phyloP scores from a whole-genome alignment of 2,797 vertebrate species.

The Caiman crocodilus region DNA sequence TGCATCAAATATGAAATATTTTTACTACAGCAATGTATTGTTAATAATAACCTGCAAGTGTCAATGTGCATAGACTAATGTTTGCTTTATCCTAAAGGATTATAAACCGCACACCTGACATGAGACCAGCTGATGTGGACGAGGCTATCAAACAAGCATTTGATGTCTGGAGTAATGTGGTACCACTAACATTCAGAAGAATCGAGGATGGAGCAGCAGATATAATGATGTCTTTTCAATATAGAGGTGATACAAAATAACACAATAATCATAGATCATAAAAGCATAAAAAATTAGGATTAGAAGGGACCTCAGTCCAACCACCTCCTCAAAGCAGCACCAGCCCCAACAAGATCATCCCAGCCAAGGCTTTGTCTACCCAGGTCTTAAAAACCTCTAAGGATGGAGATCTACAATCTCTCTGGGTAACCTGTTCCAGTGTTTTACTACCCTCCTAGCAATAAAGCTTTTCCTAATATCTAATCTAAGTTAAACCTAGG shows the following conservation, averaged over 20 bases:
- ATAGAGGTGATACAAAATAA: conserved; percentile 78
- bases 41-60: background rate
- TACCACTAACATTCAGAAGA: conserved; percentile 84
- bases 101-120: conserved; percentile 84
- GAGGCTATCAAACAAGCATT: conserved; percentile 80
- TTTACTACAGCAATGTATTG: background rate
- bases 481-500: too few relatives aligned
- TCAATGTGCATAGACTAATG: background rate
- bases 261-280: too few relatives aligned
- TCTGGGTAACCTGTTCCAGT: too few relatives aligned
- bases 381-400: too few relatives aligned
- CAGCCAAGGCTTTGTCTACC: too few relatives aligned
- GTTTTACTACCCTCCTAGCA: too few relatives aligned
- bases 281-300: too few relatives aligned
- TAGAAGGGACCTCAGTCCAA: too few relatives aligned
- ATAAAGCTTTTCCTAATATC: too few relatives aligned
- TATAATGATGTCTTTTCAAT: conserved; percentile 86
- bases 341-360: too few relatives aligned
- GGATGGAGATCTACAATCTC: too few relatives aligned
- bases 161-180: conserved; percentile 84
- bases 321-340: too few relatives aligned
- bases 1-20: background rate
- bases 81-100: conserved; percentile 78
- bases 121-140: conserved; percentile 82
- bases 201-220: conserved; percentile 82